These are phyloP conservation scores for Thryonomys swinderianus DNA, from an alignment of 2,113 vertebrate genomes.

Conservation along the genomic window DNA sequence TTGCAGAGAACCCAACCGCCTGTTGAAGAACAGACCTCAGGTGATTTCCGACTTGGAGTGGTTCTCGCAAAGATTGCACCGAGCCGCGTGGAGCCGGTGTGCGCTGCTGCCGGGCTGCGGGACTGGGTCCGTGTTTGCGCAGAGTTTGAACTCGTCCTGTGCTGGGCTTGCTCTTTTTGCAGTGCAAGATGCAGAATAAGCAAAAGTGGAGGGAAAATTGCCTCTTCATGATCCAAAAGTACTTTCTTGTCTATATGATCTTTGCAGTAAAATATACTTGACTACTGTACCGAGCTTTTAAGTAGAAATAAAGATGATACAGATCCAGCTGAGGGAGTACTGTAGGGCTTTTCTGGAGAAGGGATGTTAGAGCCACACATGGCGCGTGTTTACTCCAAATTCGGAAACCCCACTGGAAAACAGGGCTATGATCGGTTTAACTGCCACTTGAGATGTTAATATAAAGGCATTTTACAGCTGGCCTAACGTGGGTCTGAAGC, in stretches of 20 bases:
- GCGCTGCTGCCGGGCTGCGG: background rate
- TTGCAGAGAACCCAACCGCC: background rate
- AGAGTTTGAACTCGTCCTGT: background rate
- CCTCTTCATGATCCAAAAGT: background rate
- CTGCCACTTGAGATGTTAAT: background rate
- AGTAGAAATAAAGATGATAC: background rate
- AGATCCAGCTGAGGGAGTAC: background rate
- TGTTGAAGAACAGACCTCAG: fast-evolving
- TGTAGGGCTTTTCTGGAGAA: background rate
- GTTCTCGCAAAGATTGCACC: background rate
- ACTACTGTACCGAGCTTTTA: background rate
- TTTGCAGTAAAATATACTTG: background rate
- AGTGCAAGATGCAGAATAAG: background rate
- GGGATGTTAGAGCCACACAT: background rate
- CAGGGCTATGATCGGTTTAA: too few species aligned
- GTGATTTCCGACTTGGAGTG: background rate
- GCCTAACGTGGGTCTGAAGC: background rate
- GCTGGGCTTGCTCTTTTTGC: slow-evolving; percentile 49
- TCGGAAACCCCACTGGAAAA: background rate
- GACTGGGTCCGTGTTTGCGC: background rate
- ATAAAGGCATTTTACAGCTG: background rate
- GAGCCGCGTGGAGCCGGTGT: background rate
- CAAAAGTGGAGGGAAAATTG: background rate
- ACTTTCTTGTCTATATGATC: background rate
- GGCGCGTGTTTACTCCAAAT: fast-evolving